Conservation (phyloP, 2,888 invertebrate species). For the Callosobruchus maculatus region DNA sequence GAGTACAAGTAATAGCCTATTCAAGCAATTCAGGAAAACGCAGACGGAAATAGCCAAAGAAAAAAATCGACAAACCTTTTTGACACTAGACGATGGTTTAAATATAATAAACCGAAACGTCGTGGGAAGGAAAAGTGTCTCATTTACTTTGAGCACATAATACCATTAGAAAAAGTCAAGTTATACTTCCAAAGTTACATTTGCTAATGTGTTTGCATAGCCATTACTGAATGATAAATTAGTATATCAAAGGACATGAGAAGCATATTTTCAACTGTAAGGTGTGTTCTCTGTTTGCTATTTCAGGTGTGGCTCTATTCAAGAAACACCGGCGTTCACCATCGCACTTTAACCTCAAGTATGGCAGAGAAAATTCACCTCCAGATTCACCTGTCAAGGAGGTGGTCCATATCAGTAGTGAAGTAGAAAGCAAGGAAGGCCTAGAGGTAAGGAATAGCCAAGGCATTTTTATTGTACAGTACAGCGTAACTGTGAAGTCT, state of each 20-base stretch:
- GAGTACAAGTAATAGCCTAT: too few species aligned
- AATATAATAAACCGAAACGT: too few species aligned
- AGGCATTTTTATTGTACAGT: neutral
- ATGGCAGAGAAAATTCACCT: slow-evolving; percentile 60
- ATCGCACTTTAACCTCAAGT: slow-evolving; percentile 64
- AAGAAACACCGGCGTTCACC: slow-evolving; percentile 63
- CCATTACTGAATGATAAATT: neutral
- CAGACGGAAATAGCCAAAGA: too few species aligned
- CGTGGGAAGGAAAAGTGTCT: too few species aligned
- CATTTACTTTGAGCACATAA: too few species aligned
- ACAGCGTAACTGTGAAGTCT: neutral
- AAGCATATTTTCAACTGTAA: neutral
- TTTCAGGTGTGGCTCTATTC: slow-evolving; percentile 43
- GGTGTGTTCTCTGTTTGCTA: neutral
- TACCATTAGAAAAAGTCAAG: too few species aligned
- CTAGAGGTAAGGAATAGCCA: slow-evolving; percentile 43
- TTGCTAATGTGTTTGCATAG: neutral
- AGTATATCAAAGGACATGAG: neutral
- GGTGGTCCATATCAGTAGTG: slow-evolving; percentile 24
- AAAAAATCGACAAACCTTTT: too few species aligned
- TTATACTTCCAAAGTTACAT: too few species aligned
- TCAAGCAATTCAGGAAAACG: too few species aligned
- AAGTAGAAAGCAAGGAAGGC: slow-evolving; percentile 45
- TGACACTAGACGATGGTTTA: too few species aligned
- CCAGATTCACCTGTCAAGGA: slow-evolving; percentile 58